phyloP scores from a whole-genome alignment of 64 coral and sea anemone species.

The Hydrozoanthus tunicans region DNA sequence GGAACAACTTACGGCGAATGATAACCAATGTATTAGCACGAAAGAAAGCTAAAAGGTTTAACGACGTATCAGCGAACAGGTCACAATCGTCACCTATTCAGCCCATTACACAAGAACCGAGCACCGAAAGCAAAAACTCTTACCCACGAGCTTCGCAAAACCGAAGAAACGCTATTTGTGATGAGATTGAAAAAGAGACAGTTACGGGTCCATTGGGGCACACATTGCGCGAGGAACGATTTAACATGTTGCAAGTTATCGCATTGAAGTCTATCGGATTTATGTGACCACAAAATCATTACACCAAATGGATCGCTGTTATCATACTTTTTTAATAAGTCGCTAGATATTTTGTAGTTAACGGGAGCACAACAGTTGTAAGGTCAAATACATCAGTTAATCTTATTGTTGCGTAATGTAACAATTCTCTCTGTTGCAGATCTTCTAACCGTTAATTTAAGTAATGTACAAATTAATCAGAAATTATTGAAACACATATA shows the following conservation, averaged over 20 bases:
- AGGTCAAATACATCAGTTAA: too few relatives aligned
- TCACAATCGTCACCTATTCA: background rate
- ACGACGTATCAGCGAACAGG: background rate
- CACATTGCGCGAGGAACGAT: conserved; percentile 9
- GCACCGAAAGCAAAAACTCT: background rate
- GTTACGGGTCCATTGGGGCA: background rate
- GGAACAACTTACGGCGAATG: background rate
- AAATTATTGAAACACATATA: too few relatives aligned
- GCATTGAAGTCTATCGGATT: conserved; percentile 37
- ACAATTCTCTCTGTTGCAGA: too few relatives aligned
- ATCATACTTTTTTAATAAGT: background rate
- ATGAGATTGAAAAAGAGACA: conserved; percentile 24
- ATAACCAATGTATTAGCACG: background rate
- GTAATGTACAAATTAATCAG: too few relatives aligned
- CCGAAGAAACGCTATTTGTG: conserved; percentile 41
- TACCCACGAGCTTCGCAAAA: background rate
- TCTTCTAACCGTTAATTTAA: too few relatives aligned
- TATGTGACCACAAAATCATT: background rate
- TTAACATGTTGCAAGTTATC: conserved; percentile 31
- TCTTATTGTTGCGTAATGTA: too few relatives aligned
- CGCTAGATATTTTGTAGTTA: too few relatives aligned
- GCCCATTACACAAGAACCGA: background rate
- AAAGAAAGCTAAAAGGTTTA: background rate
- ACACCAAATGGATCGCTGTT: background rate
- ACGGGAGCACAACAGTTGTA: too few relatives aligned